Conservation (phyloP, 2,797 vertebrate genomes). For the Carcharodon carcharias region DNA sequence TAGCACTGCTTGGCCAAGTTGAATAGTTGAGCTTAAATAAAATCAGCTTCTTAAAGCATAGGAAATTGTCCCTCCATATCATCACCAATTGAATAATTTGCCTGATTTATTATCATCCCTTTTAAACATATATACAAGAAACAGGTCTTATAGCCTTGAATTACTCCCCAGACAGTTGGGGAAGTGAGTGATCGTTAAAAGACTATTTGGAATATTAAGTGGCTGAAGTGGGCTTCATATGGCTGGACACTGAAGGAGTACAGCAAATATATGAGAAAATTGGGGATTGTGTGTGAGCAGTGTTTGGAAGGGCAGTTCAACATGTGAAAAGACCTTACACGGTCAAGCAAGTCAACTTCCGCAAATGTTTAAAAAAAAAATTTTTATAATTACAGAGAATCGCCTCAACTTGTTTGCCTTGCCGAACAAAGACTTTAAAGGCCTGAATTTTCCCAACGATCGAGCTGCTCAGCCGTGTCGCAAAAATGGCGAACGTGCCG, state of each 20-base stretch:
- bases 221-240: not conserved
- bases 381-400: no score
- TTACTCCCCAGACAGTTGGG: not conserved
- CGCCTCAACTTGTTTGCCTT: no score
- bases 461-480: no score
- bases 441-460: no score
- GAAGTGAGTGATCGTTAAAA: not conserved
- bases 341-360: not conserved
- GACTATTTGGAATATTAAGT: not conserved
- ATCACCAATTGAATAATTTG: not conserved
- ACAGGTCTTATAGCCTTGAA: not conserved
- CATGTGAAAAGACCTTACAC: not conserved
- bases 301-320: not conserved
- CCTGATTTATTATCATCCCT: not conserved
- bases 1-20: not conserved
- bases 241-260: not conserved
- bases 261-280: not conserved
- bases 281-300: not conserved
- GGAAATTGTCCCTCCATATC: not conserved
- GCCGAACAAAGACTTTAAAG: no score
- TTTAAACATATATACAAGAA: not conserved
- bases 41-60: not conserved
- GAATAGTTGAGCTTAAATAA: not conserved
- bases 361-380: not conserved
- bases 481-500: no score